Base-by-base conservation (phyloP, 2,888 invertebrate genomes). In the Polymixis lichenea region DNA sequence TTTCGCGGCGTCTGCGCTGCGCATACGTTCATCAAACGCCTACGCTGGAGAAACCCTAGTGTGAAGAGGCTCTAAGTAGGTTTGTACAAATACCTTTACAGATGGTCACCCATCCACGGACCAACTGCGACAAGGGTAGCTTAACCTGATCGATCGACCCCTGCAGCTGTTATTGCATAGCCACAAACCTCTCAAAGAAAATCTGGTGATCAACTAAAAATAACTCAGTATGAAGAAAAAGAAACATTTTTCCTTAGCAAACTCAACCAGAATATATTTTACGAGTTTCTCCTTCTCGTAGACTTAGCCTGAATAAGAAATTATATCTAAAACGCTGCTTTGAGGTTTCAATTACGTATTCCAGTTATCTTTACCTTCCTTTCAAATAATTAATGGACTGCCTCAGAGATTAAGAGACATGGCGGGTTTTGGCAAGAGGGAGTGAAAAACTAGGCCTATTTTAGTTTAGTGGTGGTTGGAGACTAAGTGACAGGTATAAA, bases 381-480 rank as follows among this genome's bases (percentile, higher is more conserved):
- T 60, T 5, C 13, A 49, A 72, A 82, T 84, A 77, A 84, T 79
- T 77, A 77, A 84, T 84, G 77, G 51, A 1, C 11, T 60, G 46
- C 28, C 49, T 73, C 49, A 38, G 56, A 75, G 75, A 80, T 72
- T 46, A 68, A 28, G 56, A 25, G 61, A 55, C 66, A 58, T 46
- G 11, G 32, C 13, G 15, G n/a, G 62, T 19, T 60, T 43, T n/a
- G 13, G 32, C 22, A 19, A 13, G n/a, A n/a, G n/a, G n/a, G 55
- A 55, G n/a, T n/a, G n/a, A 13, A 13, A 55, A n/a, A n/a, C n/a
- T n/a, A n/a, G n/a, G 13, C 11, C 11, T n/a, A n/a, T 55, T n/a
- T n/a, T n/a, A 55, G n/a, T 13, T 13, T 1, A 13, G n/a, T n/a
- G n/a, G n/a, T n/a, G 55, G 55, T n/a, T 55, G 15, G 49, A 15